Percentiles rank a stretch among this genome's conserved stretches.
Evolutionary conservation across 2,888 invertebrate species (phyloP).

Genomic region (Conistra vaccinii): DNA sequence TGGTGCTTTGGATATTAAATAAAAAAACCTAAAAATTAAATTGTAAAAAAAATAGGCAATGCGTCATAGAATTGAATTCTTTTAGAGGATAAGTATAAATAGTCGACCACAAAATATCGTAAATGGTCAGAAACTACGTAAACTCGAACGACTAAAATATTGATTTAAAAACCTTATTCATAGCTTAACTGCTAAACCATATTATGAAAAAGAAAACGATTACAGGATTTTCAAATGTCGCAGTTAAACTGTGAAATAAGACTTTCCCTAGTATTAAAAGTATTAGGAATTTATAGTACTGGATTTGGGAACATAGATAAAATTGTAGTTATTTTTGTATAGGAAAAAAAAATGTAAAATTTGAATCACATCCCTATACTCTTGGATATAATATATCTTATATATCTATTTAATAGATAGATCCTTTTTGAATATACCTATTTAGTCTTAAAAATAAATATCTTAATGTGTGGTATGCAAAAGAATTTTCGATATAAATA

Average conservation of each 20-base stretch:
- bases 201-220: conserved; percentile 50
- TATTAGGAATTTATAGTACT: conserved; percentile 64
- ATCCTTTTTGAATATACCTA: conserved; percentile 56
- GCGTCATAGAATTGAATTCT: conserved; percentile 76
- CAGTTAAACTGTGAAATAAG: conserved; percentile 65
- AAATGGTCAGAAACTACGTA: conserved; percentile 16
- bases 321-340: conserved; percentile 77
- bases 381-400: conserved; percentile 45
- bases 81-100: conserved; percentile 40
- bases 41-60: conserved; percentile 71
- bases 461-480: conserved; percentile 39
- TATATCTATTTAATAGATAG: conserved; percentile 58
- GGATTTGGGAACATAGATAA: conserved; percentile 78
- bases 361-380: conserved; percentile 44
- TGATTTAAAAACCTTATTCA: conserved; percentile 48
- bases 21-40: conserved; percentile 53
- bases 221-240: conserved; percentile 54
- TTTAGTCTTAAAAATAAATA: conserved; percentile 42
- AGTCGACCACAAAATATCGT: conserved; percentile 16
- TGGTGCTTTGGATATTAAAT: conserved; percentile 66
- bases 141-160: background rate
- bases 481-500: conserved; percentile 11
- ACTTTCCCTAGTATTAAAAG: conserved; percentile 55
- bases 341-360: conserved; percentile 51
- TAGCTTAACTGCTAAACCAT: conserved; percentile 58